phyloP scores from a whole-genome alignment of 2,888 invertebrate genomes.

The Chymomyza fuscimana region DNA sequence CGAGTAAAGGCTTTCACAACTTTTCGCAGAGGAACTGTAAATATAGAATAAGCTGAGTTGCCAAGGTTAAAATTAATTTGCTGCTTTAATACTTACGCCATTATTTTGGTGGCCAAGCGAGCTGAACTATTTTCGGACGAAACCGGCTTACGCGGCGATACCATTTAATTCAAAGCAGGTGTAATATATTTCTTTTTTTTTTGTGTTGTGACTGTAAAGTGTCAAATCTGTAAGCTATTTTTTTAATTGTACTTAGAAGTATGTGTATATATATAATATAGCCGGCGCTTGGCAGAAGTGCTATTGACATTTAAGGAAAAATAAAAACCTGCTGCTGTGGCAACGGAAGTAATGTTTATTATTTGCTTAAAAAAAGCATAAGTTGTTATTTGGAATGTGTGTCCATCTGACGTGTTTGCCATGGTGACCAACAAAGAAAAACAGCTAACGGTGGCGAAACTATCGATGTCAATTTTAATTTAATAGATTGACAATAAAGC shows the following conservation, averaged over 20 bases:
- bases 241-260: slow-evolving; percentile 10
- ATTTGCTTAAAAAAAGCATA: slow-evolving; percentile 27
- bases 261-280: slow-evolving; percentile 26
- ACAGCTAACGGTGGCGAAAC: not conserved
- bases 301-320: slow-evolving; percentile 58
- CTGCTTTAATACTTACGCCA: slow-evolving; percentile 70
- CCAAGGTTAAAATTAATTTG: not conserved
- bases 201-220: not conserved
- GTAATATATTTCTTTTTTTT: not conserved
- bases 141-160: slow-evolving; percentile 77
- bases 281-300: slow-evolving; percentile 30
- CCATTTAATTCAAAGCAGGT: slow-evolving; percentile 54
- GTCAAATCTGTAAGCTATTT: not conserved
- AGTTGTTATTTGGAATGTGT: not conserved
- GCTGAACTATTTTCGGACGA: slow-evolving; percentile 62
- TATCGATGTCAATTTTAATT: not conserved
- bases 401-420: not conserved
- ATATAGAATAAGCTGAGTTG: not conserved
- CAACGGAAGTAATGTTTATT: slow-evolving; percentile 61
- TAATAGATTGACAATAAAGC: no score
- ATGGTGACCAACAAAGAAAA: not conserved
- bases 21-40: slow-evolving; percentile 75
- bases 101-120: slow-evolving; percentile 49
- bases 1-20: slow-evolving; percentile 80
- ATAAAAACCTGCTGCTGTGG: slow-evolving; percentile 60